Percentiles rank a stretch among this genome's conserved stretches.
Conservation (phyloP, 1,140 invertebrate species). For the Brachionus manjavacas region DNA sequence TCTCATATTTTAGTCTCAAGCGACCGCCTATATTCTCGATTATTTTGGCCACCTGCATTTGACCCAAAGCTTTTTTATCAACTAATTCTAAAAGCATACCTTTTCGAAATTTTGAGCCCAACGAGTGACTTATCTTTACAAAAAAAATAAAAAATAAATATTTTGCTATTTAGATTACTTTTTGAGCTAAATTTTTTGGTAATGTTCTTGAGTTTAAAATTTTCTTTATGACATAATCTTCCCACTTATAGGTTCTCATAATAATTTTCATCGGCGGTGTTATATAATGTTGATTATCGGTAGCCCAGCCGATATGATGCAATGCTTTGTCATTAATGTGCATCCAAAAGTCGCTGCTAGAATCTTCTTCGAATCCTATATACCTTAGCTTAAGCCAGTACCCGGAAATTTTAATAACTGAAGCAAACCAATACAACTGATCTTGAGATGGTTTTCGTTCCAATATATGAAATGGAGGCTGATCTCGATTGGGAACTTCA, state of each 20-base stretch:
- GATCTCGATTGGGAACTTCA: neutral
- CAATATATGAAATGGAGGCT: neutral
- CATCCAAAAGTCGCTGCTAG: constrained; percentile 4
- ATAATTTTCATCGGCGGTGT: constrained; percentile 27
- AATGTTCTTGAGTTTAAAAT: constrained; percentile 85
- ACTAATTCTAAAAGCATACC: constrained; percentile 85
- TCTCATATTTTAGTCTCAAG: constrained; percentile 81
- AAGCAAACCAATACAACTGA: constrained; percentile 16
- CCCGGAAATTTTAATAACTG: neutral
- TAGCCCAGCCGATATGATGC: constrained; percentile 10
- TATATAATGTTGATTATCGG: constrained; percentile 3
- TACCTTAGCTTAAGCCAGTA: constrained; percentile 33
- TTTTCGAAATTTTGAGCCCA: constrained; percentile 55
- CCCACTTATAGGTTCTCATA: constrained; percentile 71
- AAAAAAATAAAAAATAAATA: neutral
- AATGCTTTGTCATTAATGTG: constrained; percentile 5
- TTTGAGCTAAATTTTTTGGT: constrained; percentile 81
- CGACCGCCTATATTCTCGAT: constrained; percentile 83
- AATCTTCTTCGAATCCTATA: neutral
- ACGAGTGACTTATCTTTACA: constrained; percentile 46
- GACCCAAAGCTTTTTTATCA: constrained; percentile 85
- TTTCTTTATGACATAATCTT: constrained; percentile 81
- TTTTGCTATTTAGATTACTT: constrained; percentile 60
- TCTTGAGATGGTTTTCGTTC: neutral
- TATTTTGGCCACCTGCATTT: constrained; percentile 82